Conservation (phyloP, 2,797 vertebrate genomes). For the Ciconia nigra region DNA sequence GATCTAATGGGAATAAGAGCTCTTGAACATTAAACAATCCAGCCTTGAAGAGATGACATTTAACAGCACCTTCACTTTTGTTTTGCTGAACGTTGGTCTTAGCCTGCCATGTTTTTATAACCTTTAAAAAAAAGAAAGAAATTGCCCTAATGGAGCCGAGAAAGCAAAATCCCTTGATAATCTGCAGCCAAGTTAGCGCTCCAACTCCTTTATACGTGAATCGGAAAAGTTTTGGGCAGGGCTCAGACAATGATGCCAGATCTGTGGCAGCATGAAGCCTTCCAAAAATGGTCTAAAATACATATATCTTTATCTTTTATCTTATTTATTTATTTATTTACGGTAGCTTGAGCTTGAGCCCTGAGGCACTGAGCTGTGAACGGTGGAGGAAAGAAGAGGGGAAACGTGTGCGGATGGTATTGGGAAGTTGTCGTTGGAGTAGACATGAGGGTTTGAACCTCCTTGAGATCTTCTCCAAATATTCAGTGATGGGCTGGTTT, state of each 20-base stretch:
- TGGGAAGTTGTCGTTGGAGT: neutral
- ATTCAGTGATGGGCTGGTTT: neutral
- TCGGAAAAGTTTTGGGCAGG: neutral
- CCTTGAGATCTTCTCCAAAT: neutral
- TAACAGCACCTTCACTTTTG: neutral
- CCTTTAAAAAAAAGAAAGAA: neutral
- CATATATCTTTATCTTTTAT: neutral
- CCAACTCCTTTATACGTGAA: neutral
- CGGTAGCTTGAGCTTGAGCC: neutral
- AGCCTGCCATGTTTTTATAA: neutral
- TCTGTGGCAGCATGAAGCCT: neutral
- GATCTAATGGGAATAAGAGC: neutral
- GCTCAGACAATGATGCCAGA: neutral
- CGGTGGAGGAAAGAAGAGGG: neutral
- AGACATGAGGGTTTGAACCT: neutral
- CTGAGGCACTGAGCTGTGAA: neutral
- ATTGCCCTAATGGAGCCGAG: neutral
- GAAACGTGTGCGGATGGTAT: accelerated
- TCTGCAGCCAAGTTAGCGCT: neutral
- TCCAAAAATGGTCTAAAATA: neutral
- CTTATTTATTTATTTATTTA: neutral
- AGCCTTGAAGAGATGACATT: neutral
- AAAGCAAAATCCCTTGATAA: neutral
- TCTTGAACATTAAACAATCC: neutral
- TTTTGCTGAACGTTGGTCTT: neutral